Percentiles rank a stretch among this genome's conserved stretches.
These are phyloP conservation scores for Romanogobio albipinnatus DNA, from an alignment of 2,113 vertebrate species.

Conservation along the genomic window DNA sequence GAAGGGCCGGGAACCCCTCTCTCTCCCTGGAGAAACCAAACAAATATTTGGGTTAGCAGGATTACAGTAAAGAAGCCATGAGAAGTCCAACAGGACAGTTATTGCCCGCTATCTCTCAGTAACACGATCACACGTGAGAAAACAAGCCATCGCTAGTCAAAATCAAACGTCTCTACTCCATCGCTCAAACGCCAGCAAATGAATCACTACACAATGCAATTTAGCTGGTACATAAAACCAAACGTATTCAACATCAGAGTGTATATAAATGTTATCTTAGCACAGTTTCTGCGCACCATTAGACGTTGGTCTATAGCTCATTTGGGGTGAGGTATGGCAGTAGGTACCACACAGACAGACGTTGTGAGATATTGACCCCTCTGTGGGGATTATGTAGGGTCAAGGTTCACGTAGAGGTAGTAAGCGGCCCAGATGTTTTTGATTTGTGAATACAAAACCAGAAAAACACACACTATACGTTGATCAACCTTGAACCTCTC, in stretches of 20 bases:
- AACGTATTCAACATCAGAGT: conserved; percentile 12
- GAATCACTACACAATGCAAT: background rate
- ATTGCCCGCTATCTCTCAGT: conserved; percentile 44
- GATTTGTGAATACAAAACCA: conserved; percentile 69
- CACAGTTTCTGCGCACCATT: conserved; percentile 43
- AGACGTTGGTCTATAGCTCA: conserved; percentile 35
- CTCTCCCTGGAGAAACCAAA: conserved; percentile 85
- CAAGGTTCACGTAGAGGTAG: conserved; percentile 65
- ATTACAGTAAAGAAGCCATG: conserved; percentile 61
- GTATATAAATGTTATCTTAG: conserved; percentile 31
- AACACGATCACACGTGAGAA: conserved; percentile 27
- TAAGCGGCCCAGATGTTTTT: conserved; percentile 74
- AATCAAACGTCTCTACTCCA: background rate
- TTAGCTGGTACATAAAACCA: background rate
- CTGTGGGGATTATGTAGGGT: conserved; percentile 55
- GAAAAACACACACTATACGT: conserved; percentile 46
- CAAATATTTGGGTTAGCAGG: conserved; percentile 71
- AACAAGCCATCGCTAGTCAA: conserved; percentile 30
- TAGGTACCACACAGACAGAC: conserved; percentile 41
- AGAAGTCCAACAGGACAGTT: conserved; percentile 55
- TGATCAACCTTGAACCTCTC: conserved; percentile 12
- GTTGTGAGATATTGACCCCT: conserved; percentile 44
- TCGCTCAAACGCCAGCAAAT: background rate
- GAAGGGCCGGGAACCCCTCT: conserved; percentile 88
- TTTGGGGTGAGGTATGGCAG: conserved; percentile 50